Evolutionary conservation across 2,888 invertebrate species (phyloP).

Genomic region (Serripes groenlandicus): DNA sequence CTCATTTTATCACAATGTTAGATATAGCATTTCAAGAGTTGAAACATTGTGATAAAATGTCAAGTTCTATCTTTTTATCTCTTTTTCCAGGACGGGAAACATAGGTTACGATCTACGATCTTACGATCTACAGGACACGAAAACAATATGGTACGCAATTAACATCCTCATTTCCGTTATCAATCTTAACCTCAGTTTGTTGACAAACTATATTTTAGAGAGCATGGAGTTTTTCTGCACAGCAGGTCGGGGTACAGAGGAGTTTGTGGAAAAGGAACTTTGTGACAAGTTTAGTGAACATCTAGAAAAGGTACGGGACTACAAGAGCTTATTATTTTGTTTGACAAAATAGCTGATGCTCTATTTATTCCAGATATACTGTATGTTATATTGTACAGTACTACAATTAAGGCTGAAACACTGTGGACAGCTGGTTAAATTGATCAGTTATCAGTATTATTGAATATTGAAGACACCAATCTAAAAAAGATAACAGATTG

Average conservation of each 20-base stretch:
- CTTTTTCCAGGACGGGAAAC: neutral
- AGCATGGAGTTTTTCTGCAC: constrained; percentile 58
- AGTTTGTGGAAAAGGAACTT: constrained; percentile 42
- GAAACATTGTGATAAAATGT: neutral
- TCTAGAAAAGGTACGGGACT: neutral
- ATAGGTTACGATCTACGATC: neutral
- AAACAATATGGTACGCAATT: neutral
- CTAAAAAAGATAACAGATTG: too few relatives aligned
- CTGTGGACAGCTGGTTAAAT: neutral
- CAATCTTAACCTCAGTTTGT: constrained; percentile 3
- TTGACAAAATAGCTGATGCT: neutral
- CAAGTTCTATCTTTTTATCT: neutral
- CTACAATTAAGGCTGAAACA: neutral
- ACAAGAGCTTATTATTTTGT: too few relatives aligned
- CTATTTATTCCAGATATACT: neutral
- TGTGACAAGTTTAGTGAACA: neutral
- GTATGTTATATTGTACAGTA: neutral
- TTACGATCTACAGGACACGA: neutral
- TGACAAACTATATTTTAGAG: neutral
- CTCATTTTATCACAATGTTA: neutral
- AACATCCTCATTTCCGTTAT: neutral
- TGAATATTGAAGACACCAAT: too few relatives aligned
- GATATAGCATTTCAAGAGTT: neutral
- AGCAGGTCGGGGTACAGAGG: constrained; percentile 59
- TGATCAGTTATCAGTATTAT: neutral